phyloP scores from a whole-genome alignment of 92 coral and sea anemone species.

The Epizoanthus scotinus region DNA sequence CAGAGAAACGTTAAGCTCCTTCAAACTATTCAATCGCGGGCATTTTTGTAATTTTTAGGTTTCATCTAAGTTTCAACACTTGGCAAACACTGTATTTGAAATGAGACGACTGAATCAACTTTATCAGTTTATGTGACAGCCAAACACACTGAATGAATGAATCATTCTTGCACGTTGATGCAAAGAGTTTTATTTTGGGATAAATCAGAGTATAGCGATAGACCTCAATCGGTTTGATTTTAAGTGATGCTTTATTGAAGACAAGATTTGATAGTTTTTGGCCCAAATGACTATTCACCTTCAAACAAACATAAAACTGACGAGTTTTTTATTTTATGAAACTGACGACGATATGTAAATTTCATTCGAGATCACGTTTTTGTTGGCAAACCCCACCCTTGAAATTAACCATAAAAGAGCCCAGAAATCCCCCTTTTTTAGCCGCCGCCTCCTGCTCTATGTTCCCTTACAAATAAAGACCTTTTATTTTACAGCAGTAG shows the following conservation, averaged over 20 bases:
- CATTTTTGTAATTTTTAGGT: constrained; percentile 18
- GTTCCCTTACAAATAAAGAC: constrained; percentile 30
- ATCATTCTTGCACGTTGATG: constrained; percentile 24
- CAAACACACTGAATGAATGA: constrained; percentile 21
- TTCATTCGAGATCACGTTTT: constrained; percentile 42
- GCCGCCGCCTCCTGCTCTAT: neutral
- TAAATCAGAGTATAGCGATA: constrained; percentile 32
- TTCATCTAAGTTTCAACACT: constrained; percentile 28
- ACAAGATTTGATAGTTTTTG: constrained; percentile 39
- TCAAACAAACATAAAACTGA: constrained; percentile 5
- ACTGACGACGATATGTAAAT: constrained; percentile 45
- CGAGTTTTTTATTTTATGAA: constrained; percentile 29
- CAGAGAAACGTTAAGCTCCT: constrained; percentile 3
- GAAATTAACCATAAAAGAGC: constrained; percentile 18
- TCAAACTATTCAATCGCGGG: constrained; percentile 28
- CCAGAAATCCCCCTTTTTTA: constrained; percentile 32
- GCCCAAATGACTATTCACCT: constrained; percentile 19
- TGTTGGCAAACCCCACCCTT: constrained; percentile 45
- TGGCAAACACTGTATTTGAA: constrained; percentile 31
- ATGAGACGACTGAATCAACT: constrained; percentile 31
- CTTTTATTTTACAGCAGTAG: constrained; percentile 29
- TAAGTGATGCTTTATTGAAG: constrained; percentile 27
- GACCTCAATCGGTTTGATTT: constrained; percentile 5
- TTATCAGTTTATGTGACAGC: constrained; percentile 23
- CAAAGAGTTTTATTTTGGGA: constrained; percentile 32